phyloP scores from a whole-genome alignment of 2,797 vertebrate species.

The Microctenopoma steveboyesi region DNA sequence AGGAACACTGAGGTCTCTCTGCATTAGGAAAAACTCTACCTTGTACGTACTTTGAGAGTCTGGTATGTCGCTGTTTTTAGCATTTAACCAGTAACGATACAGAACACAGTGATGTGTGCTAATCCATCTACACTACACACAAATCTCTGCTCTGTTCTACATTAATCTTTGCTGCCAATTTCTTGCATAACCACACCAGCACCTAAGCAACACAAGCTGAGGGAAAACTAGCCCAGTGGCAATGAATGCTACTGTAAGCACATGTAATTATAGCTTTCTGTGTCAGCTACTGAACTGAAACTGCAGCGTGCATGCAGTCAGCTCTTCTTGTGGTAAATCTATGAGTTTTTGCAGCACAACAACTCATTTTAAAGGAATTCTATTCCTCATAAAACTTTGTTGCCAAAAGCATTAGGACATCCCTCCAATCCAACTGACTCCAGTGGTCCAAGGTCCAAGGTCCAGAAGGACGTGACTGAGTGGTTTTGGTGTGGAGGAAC shows the following conservation, averaged over 20 bases:
- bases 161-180: not conserved
- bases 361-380: too few relatives aligned
- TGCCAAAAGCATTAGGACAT: too few relatives aligned
- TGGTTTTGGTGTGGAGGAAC: too few relatives aligned
- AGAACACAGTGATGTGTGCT: not conserved
- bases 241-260: not conserved
- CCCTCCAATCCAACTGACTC: too few relatives aligned
- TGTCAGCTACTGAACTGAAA: constrained; percentile 1
- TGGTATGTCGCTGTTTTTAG: not conserved
- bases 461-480: too few relatives aligned
- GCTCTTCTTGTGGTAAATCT: not conserved
- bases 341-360: not conserved
- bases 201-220: constrained; percentile 3
- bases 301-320: not conserved
- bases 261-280: constrained; percentile 8
- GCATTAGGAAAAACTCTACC: not conserved
- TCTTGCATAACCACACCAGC: constrained; percentile 18
- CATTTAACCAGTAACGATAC: too few relatives aligned
- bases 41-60: too few relatives aligned
- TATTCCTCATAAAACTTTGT: too few relatives aligned
- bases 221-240: constrained; percentile 12
- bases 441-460: too few relatives aligned
- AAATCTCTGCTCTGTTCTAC: not conserved
- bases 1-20: not conserved
- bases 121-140: not conserved